Percentiles rank a stretch among this genome's conserved stretches.
Evolutionary conservation across 2,888 invertebrate genomes (phyloP).

Genomic region (Gymnoscelis rufifasciata): DNA sequence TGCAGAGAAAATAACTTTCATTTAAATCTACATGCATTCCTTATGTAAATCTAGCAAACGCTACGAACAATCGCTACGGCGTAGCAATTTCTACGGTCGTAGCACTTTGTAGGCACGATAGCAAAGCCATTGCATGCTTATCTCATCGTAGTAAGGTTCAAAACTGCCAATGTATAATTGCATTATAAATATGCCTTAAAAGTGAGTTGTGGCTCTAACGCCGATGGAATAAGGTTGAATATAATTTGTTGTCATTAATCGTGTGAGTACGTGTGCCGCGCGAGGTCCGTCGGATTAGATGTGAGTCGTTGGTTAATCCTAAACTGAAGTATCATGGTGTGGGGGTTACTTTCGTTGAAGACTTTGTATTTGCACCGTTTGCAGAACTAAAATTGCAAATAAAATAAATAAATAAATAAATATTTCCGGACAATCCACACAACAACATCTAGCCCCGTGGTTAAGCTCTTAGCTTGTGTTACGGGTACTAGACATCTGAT

Average conservation of each 20-base stretch:
- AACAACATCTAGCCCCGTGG: no score
- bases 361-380: conserved; percentile 5
- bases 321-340: conserved; percentile 30
- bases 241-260: conserved; percentile 13
- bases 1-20: no score
- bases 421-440: no score
- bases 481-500: no score
- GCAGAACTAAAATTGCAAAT: neutral
- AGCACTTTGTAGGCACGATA: conserved; percentile 9
- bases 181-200: neutral
- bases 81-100: conserved; percentile 5
- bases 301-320: conserved; percentile 33
- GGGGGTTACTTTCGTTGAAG: conserved; percentile 15
- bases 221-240: conserved; percentile 1
- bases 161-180: neutral
- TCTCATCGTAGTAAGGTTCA: neutral
- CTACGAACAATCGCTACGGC: conserved; percentile 3
- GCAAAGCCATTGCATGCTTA: neutral
- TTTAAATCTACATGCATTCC: no score
- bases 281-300: conserved; percentile 34
- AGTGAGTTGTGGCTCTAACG: neutral
- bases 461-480: no score
- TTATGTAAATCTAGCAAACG: neutral
- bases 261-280: conserved; percentile 34
- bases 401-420: no score